phyloP scores from a whole-genome alignment of 2,888 invertebrate species.

The Hypsopygia costalis region DNA sequence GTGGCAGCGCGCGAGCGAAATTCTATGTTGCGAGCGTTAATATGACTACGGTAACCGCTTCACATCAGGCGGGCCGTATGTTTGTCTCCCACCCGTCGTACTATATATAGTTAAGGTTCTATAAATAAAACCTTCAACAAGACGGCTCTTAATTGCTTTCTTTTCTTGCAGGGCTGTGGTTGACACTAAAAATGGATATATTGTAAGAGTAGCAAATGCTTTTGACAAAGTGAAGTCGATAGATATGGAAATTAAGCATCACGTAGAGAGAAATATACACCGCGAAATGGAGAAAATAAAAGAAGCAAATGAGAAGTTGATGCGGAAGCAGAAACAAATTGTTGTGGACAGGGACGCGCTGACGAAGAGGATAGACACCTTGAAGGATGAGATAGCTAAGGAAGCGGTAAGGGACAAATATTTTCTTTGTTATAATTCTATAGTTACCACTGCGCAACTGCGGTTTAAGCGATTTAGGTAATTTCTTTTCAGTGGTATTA shows the following conservation, averaged over 20 bases:
- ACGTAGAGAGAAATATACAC: slow-evolving; percentile 75
- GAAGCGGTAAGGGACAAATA: slow-evolving; percentile 68
- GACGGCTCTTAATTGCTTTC: too few species aligned
- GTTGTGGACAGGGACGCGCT: slow-evolving; percentile 63
- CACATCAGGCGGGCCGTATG: too few species aligned
- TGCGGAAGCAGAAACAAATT: slow-evolving; percentile 69
- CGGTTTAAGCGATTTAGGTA: too few species aligned
- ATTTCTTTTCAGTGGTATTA: too few species aligned
- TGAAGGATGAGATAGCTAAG: slow-evolving; percentile 81
- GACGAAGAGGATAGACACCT: slow-evolving; percentile 70
- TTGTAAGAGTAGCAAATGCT: slow-evolving; percentile 56
- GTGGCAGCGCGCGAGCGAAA: too few species aligned
- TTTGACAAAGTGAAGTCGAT: slow-evolving; percentile 76
- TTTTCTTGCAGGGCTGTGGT: slow-evolving; percentile 44
- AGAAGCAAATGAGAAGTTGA: slow-evolving; percentile 64
- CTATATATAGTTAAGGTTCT: too few species aligned
- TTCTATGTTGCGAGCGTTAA: too few species aligned
- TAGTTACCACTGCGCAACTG: too few species aligned
- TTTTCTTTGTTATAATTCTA: too few species aligned
- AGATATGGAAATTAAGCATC: slow-evolving; percentile 78
- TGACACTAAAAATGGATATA: slow-evolving; percentile 62
- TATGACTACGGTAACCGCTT: too few species aligned
- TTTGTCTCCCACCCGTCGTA: too few species aligned
- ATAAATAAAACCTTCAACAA: too few species aligned
- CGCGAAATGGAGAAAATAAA: slow-evolving; percentile 75